A percentile compares a stretch with the other conserved stretches of the same genome.
phyloP scores from a whole-genome alignment of 2,888 invertebrate genomes.

The Tachina grossa region DNA sequence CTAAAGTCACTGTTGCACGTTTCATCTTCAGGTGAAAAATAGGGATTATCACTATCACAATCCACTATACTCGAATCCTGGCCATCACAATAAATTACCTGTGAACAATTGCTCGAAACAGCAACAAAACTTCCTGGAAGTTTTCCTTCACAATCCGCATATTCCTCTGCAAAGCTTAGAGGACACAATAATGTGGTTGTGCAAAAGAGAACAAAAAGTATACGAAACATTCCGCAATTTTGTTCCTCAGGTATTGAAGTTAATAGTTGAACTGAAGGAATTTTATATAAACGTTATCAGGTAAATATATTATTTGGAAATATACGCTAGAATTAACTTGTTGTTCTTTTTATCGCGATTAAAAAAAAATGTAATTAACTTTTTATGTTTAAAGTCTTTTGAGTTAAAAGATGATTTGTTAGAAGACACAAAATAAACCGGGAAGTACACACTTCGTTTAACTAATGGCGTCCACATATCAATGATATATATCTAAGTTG shows the following conservation, averaged over 20 bases:
- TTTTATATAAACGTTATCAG: background rate
- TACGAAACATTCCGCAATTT: constrained; percentile 10
- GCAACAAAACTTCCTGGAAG: background rate
- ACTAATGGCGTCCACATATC: too few relatives aligned
- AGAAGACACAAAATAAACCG: background rate
- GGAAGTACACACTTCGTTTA: too few relatives aligned
- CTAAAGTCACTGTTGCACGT: constrained; percentile 10
- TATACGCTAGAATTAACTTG: background rate
- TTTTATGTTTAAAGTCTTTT: constrained; percentile 7
- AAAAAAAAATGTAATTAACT: constrained; percentile 26
- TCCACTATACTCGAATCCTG: constrained; percentile 11
- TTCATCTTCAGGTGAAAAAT: constrained; percentile 31
- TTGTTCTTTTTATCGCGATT: constrained; percentile 28
- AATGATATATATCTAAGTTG: too few relatives aligned
- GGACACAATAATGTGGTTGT: background rate
- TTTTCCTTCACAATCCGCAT: background rate
- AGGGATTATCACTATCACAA: constrained; percentile 7
- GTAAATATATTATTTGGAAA: background rate
- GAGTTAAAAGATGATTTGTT: too few relatives aligned
- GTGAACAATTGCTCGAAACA: constrained; percentile 28
- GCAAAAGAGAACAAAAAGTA: background rate
- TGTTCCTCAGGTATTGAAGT: constrained; percentile 13
- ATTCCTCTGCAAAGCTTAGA: background rate
- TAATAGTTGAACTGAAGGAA: constrained; percentile 14
- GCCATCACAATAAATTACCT: constrained; percentile 42